phyloP scores from a whole-genome alignment of 2,113 vertebrate genomes.

The Spheniscus mendiculus region DNA sequence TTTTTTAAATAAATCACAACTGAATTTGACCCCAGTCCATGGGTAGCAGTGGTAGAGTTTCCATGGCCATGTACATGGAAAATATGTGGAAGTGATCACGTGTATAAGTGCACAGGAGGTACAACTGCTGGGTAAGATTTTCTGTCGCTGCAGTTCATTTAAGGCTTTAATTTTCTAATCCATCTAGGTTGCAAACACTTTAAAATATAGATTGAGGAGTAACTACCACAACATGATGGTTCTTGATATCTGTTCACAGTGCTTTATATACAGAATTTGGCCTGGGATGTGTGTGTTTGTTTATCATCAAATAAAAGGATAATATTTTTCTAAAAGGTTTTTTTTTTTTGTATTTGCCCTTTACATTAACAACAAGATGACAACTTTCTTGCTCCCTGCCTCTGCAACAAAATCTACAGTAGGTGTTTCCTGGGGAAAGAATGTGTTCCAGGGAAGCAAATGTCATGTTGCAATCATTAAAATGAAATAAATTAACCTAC shows the following conservation, averaged over 20 bases:
- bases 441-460: neutral
- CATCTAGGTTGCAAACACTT: neutral
- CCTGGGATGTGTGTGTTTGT: neutral
- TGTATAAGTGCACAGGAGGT: neutral
- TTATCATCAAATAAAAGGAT: neutral
- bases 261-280: neutral
- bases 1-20: neutral
- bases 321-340: neutral
- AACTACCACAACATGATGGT: neutral
- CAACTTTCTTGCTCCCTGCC: neutral
- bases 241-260: neutral
- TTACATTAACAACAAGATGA: neutral
- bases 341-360: neutral
- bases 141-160: neutral
- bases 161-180: neutral
- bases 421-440: neutral
- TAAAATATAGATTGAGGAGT: neutral
- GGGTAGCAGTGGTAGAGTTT: neutral
- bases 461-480: neutral
- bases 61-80: neutral
- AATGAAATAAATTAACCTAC: neutral
- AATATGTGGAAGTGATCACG: accelerated
- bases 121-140: neutral
- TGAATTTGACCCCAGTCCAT: neutral
- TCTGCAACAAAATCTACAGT: neutral